Evolutionary conservation across 2,797 vertebrate species (phyloP), one percentile per base, ranked within the genome.

Genomic region (Garrulus glandarius): DNA sequence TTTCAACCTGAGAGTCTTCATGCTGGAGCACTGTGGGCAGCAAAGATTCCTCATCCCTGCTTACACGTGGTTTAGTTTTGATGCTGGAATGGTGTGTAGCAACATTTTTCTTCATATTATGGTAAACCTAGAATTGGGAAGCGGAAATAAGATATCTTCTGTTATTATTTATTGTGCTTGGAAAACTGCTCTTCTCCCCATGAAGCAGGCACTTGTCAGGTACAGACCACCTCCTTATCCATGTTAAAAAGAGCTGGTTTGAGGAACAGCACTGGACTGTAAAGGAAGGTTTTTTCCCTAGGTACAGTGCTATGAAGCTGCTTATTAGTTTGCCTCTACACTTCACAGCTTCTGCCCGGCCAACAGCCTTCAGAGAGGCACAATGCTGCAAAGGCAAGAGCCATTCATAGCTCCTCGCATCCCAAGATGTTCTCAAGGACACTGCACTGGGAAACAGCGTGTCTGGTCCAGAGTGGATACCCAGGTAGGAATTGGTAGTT

Each of bases 51-150:
- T 83, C 52, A 68, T 93, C 72, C 65, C 50, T 94, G 55, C 79
- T 91, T 82, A 50, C 72, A 43, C 1, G 1, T 13, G 70, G 39
- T 84, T 95, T 96, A 59, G 59, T 93, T 75, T 92, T 97, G 46
- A 79, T 88, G 80, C 39, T 29, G 17, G 85, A 93, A 61, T 67
- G 30, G 15, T 36, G 56, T 20, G 92, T 85, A 32, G 84, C 72
- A 79, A 43, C 2, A 3, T 26, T 79, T 86, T 82, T 93, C 37
- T 93, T 96, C 46, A 22, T 70, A 24, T 96, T 97, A 74, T 96
- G 96, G 60, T 97, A 98, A 92, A 97, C 74, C 98, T 98, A 76
- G 69, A 89, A 50, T 46, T 46, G 68, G 37, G 47, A 79, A 77
- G 59, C 89, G 15, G 85, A 57, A 84, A 82, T 21, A 75, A 53